These are phyloP conservation scores for Pampusana beccarii DNA, from an alignment of 2,113 vertebrate species.

Conservation along the genomic window DNA sequence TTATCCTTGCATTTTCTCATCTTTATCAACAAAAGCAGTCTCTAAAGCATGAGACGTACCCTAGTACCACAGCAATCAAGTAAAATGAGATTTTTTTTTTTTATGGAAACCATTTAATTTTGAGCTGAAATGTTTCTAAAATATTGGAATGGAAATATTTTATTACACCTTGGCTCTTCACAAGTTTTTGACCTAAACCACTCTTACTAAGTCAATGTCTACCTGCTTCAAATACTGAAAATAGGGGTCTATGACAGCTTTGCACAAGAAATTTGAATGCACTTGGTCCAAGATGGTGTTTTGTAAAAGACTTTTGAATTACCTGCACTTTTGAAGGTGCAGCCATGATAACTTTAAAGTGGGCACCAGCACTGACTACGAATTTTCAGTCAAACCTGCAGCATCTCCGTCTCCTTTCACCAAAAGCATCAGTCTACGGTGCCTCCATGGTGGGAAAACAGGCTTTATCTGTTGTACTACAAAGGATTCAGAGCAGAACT, in stretches of 20 bases:
- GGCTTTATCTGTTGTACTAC: conserved; percentile 42
- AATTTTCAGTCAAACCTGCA: conserved; percentile 1
- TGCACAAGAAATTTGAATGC: neutral
- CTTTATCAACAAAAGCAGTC: neutral
- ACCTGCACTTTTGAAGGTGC: neutral
- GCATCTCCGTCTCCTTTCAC: neutral
- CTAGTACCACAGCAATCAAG: neutral
- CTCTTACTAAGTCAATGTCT: neutral
- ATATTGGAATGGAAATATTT: neutral
- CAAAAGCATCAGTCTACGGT: neutral
- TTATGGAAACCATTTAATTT: neutral
- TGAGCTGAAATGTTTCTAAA: neutral
- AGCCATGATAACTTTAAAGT: neutral
- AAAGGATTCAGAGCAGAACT: conserved; percentile 61
- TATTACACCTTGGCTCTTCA: neutral
- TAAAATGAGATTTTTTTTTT: neutral
- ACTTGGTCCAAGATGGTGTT: neutral
- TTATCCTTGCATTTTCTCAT: neutral
- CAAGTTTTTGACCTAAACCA: neutral
- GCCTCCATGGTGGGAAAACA: conserved; percentile 56
- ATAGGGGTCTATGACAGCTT: neutral
- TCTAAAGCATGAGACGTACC: neutral
- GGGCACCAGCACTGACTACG: neutral
- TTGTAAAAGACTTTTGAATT: neutral
- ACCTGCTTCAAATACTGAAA: neutral